Percentiles rank a stretch among this genome's conserved stretches.
Evolutionary conservation across 2,113 vertebrate genomes (phyloP).

Genomic region (Ondatra zibethicus): DNA sequence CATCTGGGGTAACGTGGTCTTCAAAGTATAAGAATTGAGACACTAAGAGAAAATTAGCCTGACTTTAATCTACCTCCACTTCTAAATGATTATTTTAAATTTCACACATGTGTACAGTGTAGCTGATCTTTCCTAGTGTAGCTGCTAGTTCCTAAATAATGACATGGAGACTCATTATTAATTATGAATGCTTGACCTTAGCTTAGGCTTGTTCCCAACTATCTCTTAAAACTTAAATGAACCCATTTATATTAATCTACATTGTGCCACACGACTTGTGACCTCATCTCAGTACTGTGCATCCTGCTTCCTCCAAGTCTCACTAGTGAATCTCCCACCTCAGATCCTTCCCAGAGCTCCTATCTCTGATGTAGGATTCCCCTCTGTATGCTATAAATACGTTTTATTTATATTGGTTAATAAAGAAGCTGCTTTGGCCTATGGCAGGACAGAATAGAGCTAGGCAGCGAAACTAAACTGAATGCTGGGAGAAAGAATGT

Average conservation of each 20-base stretch:
- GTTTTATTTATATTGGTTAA: too few relatives aligned
- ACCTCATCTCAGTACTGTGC: neutral
- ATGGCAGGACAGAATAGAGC: too few relatives aligned
- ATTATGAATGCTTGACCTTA: neutral
- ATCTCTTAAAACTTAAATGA: neutral
- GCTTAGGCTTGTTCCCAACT: neutral
- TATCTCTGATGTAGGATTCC: neutral
- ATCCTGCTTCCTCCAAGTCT: neutral
- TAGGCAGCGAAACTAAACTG: too few relatives aligned
- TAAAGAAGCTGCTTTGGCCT: too few relatives aligned
- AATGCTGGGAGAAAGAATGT: too few relatives aligned
- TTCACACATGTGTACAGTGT: neutral
- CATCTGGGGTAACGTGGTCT: neutral
- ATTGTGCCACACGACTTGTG: neutral
- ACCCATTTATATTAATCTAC: neutral
- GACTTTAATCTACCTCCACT: neutral
- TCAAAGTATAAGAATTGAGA: neutral
- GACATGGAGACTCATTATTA: neutral
- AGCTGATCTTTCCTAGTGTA: neutral
- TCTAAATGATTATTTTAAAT: neutral
- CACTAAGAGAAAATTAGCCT: neutral
- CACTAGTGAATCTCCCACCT: neutral
- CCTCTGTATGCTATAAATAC: too few relatives aligned
- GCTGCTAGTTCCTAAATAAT: neutral
- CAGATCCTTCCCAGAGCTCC: neutral